A percentile compares a stretch with the other conserved stretches of the same genome.
phyloP scores from a whole-genome alignment of 2,113 vertebrate species.

The Calidris pygmaea region DNA sequence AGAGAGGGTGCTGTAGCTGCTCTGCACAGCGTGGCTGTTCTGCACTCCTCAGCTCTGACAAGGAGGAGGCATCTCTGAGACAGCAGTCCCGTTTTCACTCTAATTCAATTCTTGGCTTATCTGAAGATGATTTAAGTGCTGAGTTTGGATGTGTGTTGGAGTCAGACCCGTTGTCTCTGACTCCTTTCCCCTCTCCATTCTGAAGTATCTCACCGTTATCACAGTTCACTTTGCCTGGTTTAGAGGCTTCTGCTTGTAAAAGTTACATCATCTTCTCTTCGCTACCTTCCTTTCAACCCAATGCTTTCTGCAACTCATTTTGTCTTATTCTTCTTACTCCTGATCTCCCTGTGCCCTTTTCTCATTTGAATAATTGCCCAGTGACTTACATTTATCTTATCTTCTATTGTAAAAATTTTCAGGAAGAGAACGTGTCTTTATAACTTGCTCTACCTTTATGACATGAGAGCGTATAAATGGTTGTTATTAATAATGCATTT shows the following conservation, averaged over 20 bases:
- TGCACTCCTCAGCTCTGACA: not conserved
- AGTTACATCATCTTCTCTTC: not conserved
- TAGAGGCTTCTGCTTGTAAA: not conserved
- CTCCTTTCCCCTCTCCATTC: not conserved
- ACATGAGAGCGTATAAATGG: not conserved
- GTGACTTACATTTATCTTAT: not conserved
- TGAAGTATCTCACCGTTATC: accelerated
- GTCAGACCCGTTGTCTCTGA: accelerated
- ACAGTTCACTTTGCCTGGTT: not conserved
- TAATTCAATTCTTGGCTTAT: not conserved
- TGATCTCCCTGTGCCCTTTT: not conserved
- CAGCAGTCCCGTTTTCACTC: not conserved
- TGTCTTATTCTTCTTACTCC: not conserved
- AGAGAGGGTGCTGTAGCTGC: not conserved
- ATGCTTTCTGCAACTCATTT: not conserved
- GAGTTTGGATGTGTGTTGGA: not conserved
- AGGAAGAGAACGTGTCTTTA: not conserved
- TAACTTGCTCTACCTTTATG: not conserved
- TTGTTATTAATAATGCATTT: constrained; percentile 18
- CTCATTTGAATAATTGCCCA: not conserved
- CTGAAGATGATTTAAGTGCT: not conserved
- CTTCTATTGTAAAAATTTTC: not conserved
- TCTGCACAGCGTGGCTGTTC: not conserved
- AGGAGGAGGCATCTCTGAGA: not conserved
- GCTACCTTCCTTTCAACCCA: not conserved